Evolutionary conservation across 2,888 invertebrate species (phyloP).

Genomic region (Meteorus cinctellus): DNA sequence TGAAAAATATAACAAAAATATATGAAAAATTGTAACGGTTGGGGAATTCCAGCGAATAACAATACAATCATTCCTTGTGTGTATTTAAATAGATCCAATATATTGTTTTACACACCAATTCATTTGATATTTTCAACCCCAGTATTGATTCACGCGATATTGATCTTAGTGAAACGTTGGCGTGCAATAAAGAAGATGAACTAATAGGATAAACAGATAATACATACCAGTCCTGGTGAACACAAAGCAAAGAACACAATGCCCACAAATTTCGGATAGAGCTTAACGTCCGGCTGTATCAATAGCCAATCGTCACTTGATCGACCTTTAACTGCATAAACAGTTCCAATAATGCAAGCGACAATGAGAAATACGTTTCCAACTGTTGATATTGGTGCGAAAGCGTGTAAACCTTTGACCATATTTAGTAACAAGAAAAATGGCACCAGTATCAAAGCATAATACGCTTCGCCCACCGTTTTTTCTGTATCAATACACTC

Average conservation of each 20-base stretch:
- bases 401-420: conserved; percentile 51
- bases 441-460: conserved; percentile 57
- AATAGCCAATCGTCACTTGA: conserved; percentile 51
- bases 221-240: conserved; percentile 59
- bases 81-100: no score
- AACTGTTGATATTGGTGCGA: conserved; percentile 54
- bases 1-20: no score
- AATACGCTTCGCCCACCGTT: conserved; percentile 51
- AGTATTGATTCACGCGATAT: no score
- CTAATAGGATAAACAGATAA: neutral
- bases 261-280: conserved; percentile 60
- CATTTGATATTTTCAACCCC: no score
- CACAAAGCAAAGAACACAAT: conserved; percentile 59
- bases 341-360: conserved; percentile 54
- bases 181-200: no score
- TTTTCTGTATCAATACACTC: conserved; percentile 53
- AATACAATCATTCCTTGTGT: no score
- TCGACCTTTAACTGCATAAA: conserved; percentile 56
- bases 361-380: conserved; percentile 55
- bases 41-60: no score
- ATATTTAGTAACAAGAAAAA: conserved; percentile 56
- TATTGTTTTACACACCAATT: no score
- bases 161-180: no score
- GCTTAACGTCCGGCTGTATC: conserved; percentile 47
- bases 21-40: no score